Evolutionary conservation across 2,113 vertebrate genomes (phyloP).

Genomic region (Chloroceryle aenea): DNA sequence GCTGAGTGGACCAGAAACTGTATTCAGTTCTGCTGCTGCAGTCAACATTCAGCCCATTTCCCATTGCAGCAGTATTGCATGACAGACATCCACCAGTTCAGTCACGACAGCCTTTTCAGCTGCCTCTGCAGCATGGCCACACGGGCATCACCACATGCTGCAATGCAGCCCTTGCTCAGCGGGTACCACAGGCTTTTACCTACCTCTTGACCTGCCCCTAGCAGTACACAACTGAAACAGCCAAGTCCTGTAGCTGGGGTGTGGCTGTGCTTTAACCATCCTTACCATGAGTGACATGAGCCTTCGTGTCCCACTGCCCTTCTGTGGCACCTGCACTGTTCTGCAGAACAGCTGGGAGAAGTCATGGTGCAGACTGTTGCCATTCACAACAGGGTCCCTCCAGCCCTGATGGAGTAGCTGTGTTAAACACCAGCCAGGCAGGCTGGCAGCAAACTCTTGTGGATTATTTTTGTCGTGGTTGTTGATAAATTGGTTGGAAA

Average conservation of each 20-base stretch:
- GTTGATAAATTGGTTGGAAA: neutral
- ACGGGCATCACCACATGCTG: accelerated
- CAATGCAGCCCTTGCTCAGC: accelerated
- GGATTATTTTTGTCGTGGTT: neutral
- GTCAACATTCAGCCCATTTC: neutral
- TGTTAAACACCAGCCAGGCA: conserved; percentile 21
- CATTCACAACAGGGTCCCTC: conserved; percentile 14
- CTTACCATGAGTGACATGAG: neutral
- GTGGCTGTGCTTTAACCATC: neutral
- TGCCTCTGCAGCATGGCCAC: neutral
- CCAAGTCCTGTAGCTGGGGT: neutral
- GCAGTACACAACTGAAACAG: accelerated
- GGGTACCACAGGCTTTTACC: neutral
- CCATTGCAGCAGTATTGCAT: accelerated
- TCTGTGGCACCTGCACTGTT: neutral
- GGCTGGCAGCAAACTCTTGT: conserved; percentile 20
- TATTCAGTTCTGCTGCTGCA: neutral
- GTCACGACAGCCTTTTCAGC: neutral
- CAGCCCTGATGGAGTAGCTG: conserved; percentile 29
- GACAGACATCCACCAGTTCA: neutral
- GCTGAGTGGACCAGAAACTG: neutral
- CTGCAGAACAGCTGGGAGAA: neutral
- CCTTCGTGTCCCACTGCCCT: neutral
- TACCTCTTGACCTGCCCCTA: neutral
- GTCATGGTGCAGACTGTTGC: neutral